A percentile compares a stretch with the other conserved stretches of the same genome.
Conservation (phyloP, 2,888 invertebrate genomes). For the Coleophora flavipennella region DNA sequence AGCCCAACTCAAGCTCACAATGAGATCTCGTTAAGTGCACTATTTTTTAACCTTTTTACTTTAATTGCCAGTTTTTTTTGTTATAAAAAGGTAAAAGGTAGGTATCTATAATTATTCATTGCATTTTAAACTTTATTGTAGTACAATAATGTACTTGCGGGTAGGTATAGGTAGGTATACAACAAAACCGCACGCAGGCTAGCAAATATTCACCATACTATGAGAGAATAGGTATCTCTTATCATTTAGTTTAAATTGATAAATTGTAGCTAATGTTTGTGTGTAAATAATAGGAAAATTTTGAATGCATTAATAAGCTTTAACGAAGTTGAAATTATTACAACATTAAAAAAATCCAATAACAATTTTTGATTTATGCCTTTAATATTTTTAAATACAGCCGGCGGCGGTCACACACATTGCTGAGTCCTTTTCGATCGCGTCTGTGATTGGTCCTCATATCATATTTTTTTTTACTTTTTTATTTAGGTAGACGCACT, state of each 20-base stretch:
- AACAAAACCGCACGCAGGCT: too few species aligned
- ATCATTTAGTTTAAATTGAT: too few species aligned
- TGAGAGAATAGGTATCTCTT: too few species aligned
- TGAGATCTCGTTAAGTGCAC: conserved; percentile 53
- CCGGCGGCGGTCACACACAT: conserved; percentile 44
- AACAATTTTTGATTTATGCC: conserved; percentile 58
- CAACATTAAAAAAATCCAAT: conserved; percentile 61
- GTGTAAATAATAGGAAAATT: background rate
- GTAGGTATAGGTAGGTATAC: too few species aligned
- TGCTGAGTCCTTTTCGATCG: conserved; percentile 37
- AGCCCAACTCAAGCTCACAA: conserved; percentile 39
- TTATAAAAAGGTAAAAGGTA: background rate
- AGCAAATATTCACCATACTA: too few species aligned
- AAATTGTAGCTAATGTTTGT: too few species aligned
- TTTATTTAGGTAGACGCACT: conserved; percentile 25
- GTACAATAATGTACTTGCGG: too few species aligned
- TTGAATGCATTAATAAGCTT: conserved; percentile 1
- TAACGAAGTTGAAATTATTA: conserved; percentile 23
- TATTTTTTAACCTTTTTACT: conserved; percentile 33
- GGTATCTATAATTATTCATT: conserved; percentile 3
- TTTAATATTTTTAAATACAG: conserved; percentile 63
- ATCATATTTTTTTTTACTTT: conserved; percentile 29
- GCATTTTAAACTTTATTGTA: conserved; percentile 18
- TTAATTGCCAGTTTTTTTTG: conserved; percentile 38
- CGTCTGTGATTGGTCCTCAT: conserved; percentile 49